Conservation (phyloP, 2,113 vertebrate species). For the Carassius gibelio region DNA sequence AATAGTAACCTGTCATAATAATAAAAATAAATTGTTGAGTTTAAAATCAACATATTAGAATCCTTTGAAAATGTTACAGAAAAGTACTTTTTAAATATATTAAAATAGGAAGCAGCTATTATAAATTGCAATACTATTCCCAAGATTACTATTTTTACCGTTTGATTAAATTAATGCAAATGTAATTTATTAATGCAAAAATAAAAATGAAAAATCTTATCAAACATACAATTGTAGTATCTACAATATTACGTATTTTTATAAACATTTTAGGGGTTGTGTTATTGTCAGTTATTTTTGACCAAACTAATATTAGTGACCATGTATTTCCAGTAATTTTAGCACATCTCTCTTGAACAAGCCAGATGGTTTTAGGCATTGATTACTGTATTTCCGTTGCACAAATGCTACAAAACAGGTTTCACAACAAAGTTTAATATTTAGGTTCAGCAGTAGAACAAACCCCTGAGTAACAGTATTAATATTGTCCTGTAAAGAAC, state of each 20-base stretch:
- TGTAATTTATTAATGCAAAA: neutral
- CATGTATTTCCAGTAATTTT: neutral
- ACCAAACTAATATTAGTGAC: neutral
- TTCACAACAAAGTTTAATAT: neutral
- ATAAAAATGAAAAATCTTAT: too few relatives aligned
- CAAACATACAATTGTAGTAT: too few relatives aligned
- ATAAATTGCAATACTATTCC: neutral
- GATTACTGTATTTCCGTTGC: neutral
- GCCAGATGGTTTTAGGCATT: neutral
- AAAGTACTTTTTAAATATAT: neutral
- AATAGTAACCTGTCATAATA: neutral
- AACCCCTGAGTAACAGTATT: neutral
- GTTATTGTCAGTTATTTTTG: neutral
- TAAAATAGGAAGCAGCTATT: neutral
- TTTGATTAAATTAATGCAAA: neutral
- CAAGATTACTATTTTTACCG: neutral
- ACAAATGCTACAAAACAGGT: neutral
- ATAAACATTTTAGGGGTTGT: neutral
- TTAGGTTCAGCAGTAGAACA: neutral
- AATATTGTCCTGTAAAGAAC: neutral
- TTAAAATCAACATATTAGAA: too few relatives aligned
- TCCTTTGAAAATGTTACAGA: neutral
- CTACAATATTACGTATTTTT: too few relatives aligned
- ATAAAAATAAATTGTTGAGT: too few relatives aligned
- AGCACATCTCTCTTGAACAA: neutral